Evolutionary conservation across 1,140 invertebrate genomes (phyloP), one percentile per base, ranked within the genome.

Genomic region (Drosophila watanabei): DNA sequence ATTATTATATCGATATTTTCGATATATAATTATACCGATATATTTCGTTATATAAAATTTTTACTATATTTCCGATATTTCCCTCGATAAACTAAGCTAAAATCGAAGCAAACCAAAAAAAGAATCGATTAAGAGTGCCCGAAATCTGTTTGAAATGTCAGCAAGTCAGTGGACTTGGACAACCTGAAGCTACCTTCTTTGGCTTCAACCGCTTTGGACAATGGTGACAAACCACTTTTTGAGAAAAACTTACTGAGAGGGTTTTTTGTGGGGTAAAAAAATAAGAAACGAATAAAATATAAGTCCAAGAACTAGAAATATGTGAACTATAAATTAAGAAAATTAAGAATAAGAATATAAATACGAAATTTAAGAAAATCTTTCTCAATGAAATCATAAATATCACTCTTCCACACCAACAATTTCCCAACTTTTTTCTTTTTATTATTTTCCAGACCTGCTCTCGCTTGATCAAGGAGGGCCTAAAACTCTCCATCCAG

Each of bases 401-500:
- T 24, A 11, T 5, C 33, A 5, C 33, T 64, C 59, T 76, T 52
- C 49, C 9, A 14, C n/a, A n/a, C 48, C 5, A 69, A 20, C 54
- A 13, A 45, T 51, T 78, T 9, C 46, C 14, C 46, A 46, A 46
- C 35, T 14, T 48, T 81, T 49, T 13, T 14, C 8, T 24, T 14
- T 28, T 0, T 49, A 9, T 10, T 46, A n/a, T 18, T 8, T 49
- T 28, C 9, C 96, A 97, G 94, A 98, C 97, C 49, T 96, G 97
- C 91, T 97, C 97, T 82, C 97, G 97, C 92, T 95, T 98, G 65
- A 98, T 99, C 93, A 98, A 98, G 94, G 98, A 94, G 93, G 97
- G 95, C 81, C 94, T 99, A 81, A 98, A 98, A 94, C 94, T 98
- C 77, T 97, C 97, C 75, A 96, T 99, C 82, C 97, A 98, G 93